Evolutionary conservation across 2,888 invertebrate species (phyloP).

Genomic region (Ceramica pisi): DNA sequence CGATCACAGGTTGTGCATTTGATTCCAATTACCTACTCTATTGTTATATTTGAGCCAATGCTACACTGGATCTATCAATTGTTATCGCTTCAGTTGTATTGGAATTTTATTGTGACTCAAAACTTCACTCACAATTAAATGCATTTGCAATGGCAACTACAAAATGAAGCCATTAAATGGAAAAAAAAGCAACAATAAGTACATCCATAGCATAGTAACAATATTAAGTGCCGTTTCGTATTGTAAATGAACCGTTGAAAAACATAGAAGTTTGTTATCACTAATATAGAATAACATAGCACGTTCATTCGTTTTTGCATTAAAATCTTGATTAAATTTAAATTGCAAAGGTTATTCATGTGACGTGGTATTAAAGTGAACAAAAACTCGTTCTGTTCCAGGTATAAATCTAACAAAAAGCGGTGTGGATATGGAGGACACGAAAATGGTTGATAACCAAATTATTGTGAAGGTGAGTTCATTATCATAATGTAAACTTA

Average conservation of each 20-base stretch:
- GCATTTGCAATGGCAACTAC: constrained; percentile 11
- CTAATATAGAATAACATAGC: constrained; percentile 21
- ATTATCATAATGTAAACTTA: constrained; percentile 2
- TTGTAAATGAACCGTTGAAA: constrained; percentile 51
- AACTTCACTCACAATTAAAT: constrained; percentile 23
- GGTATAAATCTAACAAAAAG: constrained; percentile 89
- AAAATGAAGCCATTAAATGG: constrained; percentile 16
- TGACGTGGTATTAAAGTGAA: constrained; percentile 26
- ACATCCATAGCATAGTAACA: constrained; percentile 25
- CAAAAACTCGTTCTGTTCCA: constrained; percentile 73
- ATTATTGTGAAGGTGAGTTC: constrained; percentile 85
- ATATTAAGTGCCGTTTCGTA: constrained; percentile 49
- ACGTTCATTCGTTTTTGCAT: constrained; percentile 34
- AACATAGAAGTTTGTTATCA: constrained; percentile 54
- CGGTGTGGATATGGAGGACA: constrained; percentile 81
- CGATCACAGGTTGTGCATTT: not conserved
- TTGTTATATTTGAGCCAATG: constrained; percentile 11
- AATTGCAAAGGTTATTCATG: constrained; percentile 28
- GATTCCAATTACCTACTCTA: not conserved
- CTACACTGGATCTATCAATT: constrained; percentile 1
- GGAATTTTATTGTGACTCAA: not conserved
- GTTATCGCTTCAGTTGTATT: constrained; percentile 8
- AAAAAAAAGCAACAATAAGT: constrained; percentile 6
- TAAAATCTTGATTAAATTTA: constrained; percentile 44
- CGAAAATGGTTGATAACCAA: constrained; percentile 83